Percentiles rank a stretch among this genome's conserved stretches.
phyloP scores from a whole-genome alignment of 1,140 invertebrate genomes.

The Bombus waltoni region DNA sequence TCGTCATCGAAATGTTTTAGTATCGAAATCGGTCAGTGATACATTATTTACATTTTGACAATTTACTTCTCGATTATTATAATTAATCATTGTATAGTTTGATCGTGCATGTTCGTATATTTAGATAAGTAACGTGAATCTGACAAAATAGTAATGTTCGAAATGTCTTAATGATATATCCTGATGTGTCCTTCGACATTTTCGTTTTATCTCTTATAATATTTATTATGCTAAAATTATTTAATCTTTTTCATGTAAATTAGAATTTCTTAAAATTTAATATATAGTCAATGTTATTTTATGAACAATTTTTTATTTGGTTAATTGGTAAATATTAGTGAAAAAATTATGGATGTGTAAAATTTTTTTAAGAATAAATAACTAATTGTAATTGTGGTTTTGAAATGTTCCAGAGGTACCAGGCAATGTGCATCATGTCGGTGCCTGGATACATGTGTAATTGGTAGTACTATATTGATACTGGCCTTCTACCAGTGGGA shows the following conservation, averaged over 20 bases:
- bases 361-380: not conserved
- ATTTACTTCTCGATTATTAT: not conserved
- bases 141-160: not conserved
- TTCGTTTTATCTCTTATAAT: not conserved
- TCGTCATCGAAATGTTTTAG: slow-evolving; percentile 55
- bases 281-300: too few species aligned
- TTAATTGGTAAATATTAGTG: not conserved
- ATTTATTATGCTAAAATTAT: not conserved
- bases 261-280: not conserved
- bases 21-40: slow-evolving; percentile 43
- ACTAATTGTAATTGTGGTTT: not conserved
- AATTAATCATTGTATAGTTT: not conserved
- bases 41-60: slow-evolving; percentile 37
- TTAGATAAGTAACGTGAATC: not conserved
- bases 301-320: not conserved
- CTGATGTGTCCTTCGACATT: not conserved
- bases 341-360: not conserved
- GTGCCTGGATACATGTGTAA: slow-evolving; percentile 64
- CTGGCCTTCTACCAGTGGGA: slow-evolving; percentile 69
- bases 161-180: not conserved
- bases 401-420: slow-evolving; percentile 70
- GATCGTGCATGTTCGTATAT: not conserved
- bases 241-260: not conserved
- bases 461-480: slow-evolving; percentile 74
- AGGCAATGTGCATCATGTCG: slow-evolving; percentile 72